These are phyloP conservation scores for Scolopax mira DNA, from an alignment of 2,113 vertebrate genomes.

Conservation along the genomic window DNA sequence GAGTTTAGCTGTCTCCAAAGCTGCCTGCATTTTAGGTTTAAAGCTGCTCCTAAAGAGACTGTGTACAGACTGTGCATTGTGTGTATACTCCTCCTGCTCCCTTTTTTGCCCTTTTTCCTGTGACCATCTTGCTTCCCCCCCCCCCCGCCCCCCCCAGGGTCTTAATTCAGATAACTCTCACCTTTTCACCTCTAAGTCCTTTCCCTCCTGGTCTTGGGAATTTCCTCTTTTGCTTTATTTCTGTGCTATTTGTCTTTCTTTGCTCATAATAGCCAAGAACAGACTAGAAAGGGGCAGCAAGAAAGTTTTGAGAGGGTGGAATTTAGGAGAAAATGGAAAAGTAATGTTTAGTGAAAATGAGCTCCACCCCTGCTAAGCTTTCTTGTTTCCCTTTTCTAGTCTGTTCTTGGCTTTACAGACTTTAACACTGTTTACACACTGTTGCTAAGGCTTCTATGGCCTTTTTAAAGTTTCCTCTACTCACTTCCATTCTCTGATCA, in stretches of 20 bases:
- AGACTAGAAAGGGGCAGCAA: not conserved
- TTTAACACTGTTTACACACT: not conserved
- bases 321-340: not conserved
- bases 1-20: not conserved
- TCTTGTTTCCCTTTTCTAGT: not conserved
- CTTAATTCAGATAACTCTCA: not conserved
- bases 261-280: not conserved
- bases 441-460: not conserved
- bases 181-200: not conserved
- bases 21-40: not conserved
- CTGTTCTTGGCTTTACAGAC: not conserved
- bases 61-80: accelerated
- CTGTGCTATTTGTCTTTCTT: not conserved
- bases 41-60: not conserved
- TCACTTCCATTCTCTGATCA: not conserved
- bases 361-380: not conserved
- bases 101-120: not conserved
- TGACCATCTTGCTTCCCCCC: too few species aligned
- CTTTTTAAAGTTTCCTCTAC: not conserved
- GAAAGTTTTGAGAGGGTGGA: not conserved
- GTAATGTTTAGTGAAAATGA: not conserved
- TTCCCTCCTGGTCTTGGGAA: not conserved
- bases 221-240: not conserved
- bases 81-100: not conserved
- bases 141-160: too few species aligned